Evolutionary conservation across 2,113 vertebrate genomes (phyloP), one percentile per base, ranked within the genome.

Genomic region (Pedetes capensis): DNA sequence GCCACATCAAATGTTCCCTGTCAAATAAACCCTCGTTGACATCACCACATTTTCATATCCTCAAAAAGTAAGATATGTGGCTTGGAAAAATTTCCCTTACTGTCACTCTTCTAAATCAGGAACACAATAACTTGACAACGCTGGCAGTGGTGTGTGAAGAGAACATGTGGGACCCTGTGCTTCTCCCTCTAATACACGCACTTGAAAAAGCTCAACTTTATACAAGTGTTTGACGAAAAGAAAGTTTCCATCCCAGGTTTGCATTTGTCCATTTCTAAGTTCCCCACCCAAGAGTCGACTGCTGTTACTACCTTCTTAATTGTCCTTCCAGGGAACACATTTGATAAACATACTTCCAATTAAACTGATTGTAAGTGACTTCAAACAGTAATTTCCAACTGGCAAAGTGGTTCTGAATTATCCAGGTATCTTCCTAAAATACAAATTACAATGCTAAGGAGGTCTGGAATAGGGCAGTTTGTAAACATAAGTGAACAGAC

Each of bases 41-140:
- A 75, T 96, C 94, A 96, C 25, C 44, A 29, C 39, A 88, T 92
- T 97, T 95, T 97, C 97, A 97, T 85, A 95, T 96, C 95, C 95
- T 95, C 94, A 95, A 95, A 96, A 74, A 25, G 9, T 37, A 95
- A 66, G 34, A 27, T 22, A 32, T 44, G 51, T 51, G 47, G 51
- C 61, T 88, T 25, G 72, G 66, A 96, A 87, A 82, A 27, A 13
- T 37, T 57, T 63, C 39, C 49, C 80, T 37, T 42, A n/a, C 25
- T 10, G 25, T 22, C 6, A 18, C 20, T 34, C 1, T 76, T 68
- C 82, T 63, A n/a, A n/a, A 47, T 39, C 34, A 10, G 8, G 20
- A 39, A 1, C 2, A 13, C 34, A 13, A 6, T 13, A 14, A 5
- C 22, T 0, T 2, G 20, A 37, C 25, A 23, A 1, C 17, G 7